A percentile compares a stretch with the other conserved stretches of the same genome.
phyloP scores from a whole-genome alignment of 2,888 invertebrate genomes.

The Zygaena filipendulae region DNA sequence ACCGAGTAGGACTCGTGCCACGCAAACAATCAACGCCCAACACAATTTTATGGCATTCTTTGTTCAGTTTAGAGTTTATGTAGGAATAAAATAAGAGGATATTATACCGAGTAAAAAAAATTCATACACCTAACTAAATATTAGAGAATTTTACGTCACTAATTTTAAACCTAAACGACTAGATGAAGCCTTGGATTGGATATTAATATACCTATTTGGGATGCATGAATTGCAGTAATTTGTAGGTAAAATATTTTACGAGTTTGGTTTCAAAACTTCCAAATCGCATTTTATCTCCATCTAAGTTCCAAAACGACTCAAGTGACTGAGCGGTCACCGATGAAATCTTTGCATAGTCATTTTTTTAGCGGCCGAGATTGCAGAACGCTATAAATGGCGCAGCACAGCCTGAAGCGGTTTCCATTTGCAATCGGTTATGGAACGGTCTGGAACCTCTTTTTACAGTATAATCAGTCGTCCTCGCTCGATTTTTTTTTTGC shows the following conservation, averaged over 20 bases:
- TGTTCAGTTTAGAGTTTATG: conserved; percentile 15
- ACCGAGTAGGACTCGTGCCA: conserved; percentile 31
- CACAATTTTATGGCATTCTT: conserved; percentile 43
- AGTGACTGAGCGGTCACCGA: conserved; percentile 28
- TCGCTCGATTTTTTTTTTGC: conserved; percentile 48
- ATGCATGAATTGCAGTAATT: too few species aligned
- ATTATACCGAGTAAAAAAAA: too few species aligned
- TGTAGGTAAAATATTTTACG: too few species aligned
- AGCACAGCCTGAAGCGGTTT: conserved; percentile 49
- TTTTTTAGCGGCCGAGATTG: conserved; percentile 62
- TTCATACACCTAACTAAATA: too few species aligned
- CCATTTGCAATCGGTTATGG: conserved; percentile 68
- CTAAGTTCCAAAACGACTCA: too few species aligned
- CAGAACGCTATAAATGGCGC: conserved; percentile 58
- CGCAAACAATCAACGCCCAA: conserved; percentile 38
- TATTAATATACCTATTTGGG: too few species aligned
- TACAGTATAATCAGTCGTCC: conserved; percentile 62
- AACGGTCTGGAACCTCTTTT: conserved; percentile 62
- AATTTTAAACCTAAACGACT: too few species aligned
- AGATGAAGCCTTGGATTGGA: too few species aligned
- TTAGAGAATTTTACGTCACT: too few species aligned
- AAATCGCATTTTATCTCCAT: too few species aligned
- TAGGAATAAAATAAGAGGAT: not conserved
- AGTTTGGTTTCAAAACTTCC: too few species aligned
- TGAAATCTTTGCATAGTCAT: conserved; percentile 49